These are phyloP conservation scores for Seriola dumerili DNA, from an alignment of 2,113 vertebrate species.

Conservation along the genomic window DNA sequence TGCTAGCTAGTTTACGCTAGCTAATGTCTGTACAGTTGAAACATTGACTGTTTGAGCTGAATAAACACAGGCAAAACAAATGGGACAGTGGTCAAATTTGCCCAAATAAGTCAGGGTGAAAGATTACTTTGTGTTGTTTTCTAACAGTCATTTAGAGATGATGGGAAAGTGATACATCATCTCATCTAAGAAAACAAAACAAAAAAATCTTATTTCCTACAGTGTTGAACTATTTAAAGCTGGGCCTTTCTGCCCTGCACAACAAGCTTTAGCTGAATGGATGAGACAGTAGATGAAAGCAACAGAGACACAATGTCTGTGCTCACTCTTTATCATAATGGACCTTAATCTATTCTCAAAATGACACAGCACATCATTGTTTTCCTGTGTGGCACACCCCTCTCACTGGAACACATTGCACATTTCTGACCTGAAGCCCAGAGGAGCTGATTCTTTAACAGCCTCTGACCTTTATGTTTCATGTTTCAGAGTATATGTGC, in stretches of 20 bases:
- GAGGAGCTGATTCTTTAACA: background rate
- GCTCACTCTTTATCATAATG: background rate
- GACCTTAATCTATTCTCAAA: constrained; percentile 4
- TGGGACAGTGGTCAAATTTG: background rate
- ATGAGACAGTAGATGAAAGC: constrained; percentile 17
- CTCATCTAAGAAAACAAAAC: background rate
- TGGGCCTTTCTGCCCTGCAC: background rate
- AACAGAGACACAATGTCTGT: constrained; percentile 10
- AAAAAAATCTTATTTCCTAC: background rate
- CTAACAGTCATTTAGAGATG: background rate
- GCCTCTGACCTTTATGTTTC: constrained; percentile 4
- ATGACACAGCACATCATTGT: constrained; percentile 1
- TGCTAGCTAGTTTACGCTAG: background rate
- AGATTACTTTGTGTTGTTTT: background rate
- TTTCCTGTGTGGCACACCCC: background rate
- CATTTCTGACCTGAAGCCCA: constrained; percentile 3
- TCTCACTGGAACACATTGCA: background rate
- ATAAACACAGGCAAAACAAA: too few relatives aligned
- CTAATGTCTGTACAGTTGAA: background rate
- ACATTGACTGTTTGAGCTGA: background rate
- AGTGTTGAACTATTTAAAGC: background rate
- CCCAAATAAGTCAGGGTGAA: background rate
- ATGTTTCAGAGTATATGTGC: constrained; percentile 6
- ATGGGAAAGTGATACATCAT: too few relatives aligned
- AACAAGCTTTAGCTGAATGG: background rate